Percentiles rank a stretch among this genome's conserved stretches.
These are phyloP conservation scores for Sebastes cheni DNA, from an alignment of 2,797 vertebrate genomes.

Conservation along the genomic window DNA sequence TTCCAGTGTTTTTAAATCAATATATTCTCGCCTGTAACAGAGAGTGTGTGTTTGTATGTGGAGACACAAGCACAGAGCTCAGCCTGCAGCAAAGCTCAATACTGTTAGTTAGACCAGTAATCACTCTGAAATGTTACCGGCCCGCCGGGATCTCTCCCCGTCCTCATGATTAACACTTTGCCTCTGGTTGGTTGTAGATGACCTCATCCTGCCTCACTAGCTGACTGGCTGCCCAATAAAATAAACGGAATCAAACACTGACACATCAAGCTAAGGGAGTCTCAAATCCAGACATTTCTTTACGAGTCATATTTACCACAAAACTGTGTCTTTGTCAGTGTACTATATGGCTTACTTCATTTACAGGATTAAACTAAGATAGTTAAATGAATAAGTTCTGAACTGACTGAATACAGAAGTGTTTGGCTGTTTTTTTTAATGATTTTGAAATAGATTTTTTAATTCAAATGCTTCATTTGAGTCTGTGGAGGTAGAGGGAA, in stretches of 20 bases:
- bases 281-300: background rate
- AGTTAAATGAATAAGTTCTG: no score
- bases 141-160: background rate
- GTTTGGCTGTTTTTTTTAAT: no score
- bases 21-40: background rate
- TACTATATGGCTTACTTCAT: no score
- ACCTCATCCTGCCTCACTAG: background rate
- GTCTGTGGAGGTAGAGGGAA: no score
- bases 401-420: no score
- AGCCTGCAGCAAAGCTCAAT: conserved; percentile 14
- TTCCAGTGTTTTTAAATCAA: background rate
- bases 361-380: no score
- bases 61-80: background rate
- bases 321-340: background rate
- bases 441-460: no score
- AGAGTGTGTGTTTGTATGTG: background rate
- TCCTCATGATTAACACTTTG: conserved; percentile 20
- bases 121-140: conserved; percentile 21
- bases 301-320: background rate
- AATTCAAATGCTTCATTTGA: no score
- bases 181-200: conserved; percentile 6
- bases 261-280: background rate
- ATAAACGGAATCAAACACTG: conserved; percentile 4
- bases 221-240: background rate
- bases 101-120: conserved; percentile 12